phyloP scores from a whole-genome alignment of 2,113 vertebrate genomes.

The Chionis minor region DNA sequence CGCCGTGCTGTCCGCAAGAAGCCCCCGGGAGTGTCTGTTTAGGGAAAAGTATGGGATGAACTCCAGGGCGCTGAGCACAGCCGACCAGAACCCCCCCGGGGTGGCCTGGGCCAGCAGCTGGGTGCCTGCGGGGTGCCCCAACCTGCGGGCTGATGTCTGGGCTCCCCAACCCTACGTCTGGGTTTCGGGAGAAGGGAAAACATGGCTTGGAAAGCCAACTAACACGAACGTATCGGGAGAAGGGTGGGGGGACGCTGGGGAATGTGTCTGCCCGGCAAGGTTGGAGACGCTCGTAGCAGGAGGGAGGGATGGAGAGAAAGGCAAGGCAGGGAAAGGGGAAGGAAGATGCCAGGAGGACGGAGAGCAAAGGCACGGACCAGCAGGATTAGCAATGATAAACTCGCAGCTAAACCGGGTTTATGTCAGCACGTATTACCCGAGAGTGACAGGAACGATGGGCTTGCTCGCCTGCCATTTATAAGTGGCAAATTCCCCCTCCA shows the following conservation, averaged over 20 bases:
- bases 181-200: not conserved
- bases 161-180: not conserved
- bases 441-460: not conserved
- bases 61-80: not conserved
- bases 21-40: not conserved
- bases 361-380: not conserved
- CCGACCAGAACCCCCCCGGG: not conserved
- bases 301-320: accelerated
- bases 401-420: slow-evolving; percentile 15
- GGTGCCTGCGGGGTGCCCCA: too few species aligned
- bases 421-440: not conserved
- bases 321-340: not conserved
- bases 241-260: not conserved
- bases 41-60: not conserved
- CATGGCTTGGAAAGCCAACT: not conserved
- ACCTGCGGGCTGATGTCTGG: too few species aligned
- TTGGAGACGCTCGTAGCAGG: not conserved
- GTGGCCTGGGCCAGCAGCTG: not conserved
- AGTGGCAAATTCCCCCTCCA: slow-evolving; percentile 58
- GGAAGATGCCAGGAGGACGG: not conserved
- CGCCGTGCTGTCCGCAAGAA: not conserved
- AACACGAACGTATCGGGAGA: not conserved
- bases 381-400: slow-evolving; percentile 12
- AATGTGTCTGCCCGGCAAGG: not conserved
- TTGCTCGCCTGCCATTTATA: slow-evolving; percentile 60